These are phyloP conservation scores for Pitta sordida DNA, from an alignment of 2,113 vertebrate species.

Conservation along the genomic window DNA sequence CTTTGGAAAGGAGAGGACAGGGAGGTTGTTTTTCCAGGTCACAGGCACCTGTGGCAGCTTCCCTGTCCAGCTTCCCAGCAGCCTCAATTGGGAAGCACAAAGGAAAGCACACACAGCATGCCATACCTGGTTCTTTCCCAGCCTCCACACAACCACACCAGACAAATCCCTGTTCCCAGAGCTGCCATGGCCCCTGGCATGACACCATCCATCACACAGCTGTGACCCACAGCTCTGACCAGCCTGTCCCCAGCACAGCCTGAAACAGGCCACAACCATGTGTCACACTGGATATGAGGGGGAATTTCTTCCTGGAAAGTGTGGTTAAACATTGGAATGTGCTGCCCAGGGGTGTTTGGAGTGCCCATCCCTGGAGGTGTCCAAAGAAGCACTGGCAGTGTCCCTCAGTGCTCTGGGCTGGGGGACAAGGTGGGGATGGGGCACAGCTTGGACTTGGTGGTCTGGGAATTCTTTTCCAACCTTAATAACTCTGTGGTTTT, in stretches of 20 bases:
- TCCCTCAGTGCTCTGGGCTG: no score
- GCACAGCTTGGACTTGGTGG: no score
- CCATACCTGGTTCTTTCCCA: neutral
- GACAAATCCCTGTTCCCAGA: neutral
- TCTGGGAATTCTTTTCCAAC: no score
- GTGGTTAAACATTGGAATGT: no score
- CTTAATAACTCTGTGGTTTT: no score
- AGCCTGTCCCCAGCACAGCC: neutral
- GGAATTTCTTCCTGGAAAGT: no score
- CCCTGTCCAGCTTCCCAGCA: neutral
- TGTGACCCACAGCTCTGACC: neutral
- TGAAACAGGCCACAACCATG: no score
- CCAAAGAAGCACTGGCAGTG: no score
- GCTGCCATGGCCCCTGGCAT: neutral
- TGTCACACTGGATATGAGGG: neutral
- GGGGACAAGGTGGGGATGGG: no score
- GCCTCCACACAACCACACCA: accelerated
- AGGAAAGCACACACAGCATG: neutral
- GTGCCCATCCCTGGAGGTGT: no score
- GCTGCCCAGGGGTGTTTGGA: no score
- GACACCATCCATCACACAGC: neutral
- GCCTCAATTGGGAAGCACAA: neutral
- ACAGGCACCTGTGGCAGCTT: neutral
- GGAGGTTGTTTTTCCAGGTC: neutral
- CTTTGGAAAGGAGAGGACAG: neutral